Evolutionary conservation across 2,113 vertebrate genomes (phyloP), one percentile per base, ranked within the genome.

Genomic region (Balaenoptera acutorostrata): DNA sequence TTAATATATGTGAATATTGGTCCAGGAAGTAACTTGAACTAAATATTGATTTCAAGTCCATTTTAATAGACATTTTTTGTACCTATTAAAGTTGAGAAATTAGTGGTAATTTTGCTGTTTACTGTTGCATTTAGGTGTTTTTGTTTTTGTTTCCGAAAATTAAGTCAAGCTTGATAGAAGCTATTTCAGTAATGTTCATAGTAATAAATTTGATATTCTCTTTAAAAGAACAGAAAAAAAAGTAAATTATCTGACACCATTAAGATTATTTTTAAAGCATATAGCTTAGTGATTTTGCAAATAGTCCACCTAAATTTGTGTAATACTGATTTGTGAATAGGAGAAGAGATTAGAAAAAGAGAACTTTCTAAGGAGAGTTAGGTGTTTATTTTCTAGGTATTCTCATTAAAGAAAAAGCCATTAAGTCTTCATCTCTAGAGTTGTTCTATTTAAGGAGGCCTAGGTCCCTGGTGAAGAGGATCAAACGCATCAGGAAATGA

Each of bases 361-460:
- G 18, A 83, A 94, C 13, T 49, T 96, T 88, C 64, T 77, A 81
- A 97, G 6, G 63, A 94, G 31, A 89, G 57, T 96, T 95, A 84
- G 41, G 14, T 91, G 27, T 94, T 95, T 96, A 71, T 94, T 97
- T 98, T 94, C 80, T 93, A 41, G 18, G n/a, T 90, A 46, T 36
- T 97, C 95, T 96, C 59, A 75, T 93, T 97, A 94, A 97, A 93
- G n/a, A 82, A 88, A 83, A 95, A 44, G 15, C 15, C 71, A 55
- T 78, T 96, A 95, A 97, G 25, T 69, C 41, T 66, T 98, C n/a
- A 80, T 68, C 78, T 97, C n/a, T 92, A 69, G n/a, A 93, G 74
- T 1, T 0, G 75, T 77, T 94, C 25, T 75, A 7, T 86, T 95
- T 96, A 97, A 97, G 94, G 52, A 95, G 90, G 8, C 29, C 72